Conservation (phyloP, 2,888 invertebrate genomes). For the Machimus atricapillus region DNA sequence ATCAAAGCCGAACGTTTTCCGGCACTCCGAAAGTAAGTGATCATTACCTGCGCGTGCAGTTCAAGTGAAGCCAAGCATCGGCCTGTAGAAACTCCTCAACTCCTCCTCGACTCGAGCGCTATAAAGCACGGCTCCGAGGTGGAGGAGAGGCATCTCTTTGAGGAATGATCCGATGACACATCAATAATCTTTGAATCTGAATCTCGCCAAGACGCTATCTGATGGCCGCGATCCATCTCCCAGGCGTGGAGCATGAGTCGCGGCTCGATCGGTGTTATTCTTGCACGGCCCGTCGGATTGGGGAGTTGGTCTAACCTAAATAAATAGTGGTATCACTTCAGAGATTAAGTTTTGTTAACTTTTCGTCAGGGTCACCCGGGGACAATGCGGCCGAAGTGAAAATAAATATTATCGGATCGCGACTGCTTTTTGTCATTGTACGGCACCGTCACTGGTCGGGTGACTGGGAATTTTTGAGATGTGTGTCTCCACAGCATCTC, state of each 20-base stretch:
- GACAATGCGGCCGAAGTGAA: constrained; percentile 29
- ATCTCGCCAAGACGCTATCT: not conserved
- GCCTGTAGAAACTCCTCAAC: not conserved
- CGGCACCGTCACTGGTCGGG: not conserved
- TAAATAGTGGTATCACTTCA: constrained; percentile 37
- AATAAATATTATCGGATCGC: constrained; percentile 30
- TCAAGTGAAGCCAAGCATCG: not conserved
- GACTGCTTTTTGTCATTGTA: constrained; percentile 22
- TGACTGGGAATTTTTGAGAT: constrained; percentile 7
- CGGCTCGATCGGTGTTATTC: constrained; percentile 7
- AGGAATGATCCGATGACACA: constrained; percentile 44
- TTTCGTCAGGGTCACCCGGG: constrained; percentile 42
- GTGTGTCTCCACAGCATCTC: not conserved
- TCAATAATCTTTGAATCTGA: constrained; percentile 38
- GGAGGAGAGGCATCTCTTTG: not conserved
- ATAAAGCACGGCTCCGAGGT: not conserved
- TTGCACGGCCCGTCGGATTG: not conserved
- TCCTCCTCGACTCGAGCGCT: not conserved
- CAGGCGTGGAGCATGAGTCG: constrained; percentile 8
- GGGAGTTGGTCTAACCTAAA: constrained; percentile 34
- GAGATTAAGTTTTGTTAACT: constrained; percentile 43
- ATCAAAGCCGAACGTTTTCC: not conserved
- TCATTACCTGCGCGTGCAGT: constrained; percentile 20
- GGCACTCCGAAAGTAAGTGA: constrained; percentile 1
- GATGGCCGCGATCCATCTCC: not conserved